Evolutionary conservation across 2,888 invertebrate species (phyloP), one percentile per base, ranked within the genome.

Genomic region (Halictus quadricinctus): DNA sequence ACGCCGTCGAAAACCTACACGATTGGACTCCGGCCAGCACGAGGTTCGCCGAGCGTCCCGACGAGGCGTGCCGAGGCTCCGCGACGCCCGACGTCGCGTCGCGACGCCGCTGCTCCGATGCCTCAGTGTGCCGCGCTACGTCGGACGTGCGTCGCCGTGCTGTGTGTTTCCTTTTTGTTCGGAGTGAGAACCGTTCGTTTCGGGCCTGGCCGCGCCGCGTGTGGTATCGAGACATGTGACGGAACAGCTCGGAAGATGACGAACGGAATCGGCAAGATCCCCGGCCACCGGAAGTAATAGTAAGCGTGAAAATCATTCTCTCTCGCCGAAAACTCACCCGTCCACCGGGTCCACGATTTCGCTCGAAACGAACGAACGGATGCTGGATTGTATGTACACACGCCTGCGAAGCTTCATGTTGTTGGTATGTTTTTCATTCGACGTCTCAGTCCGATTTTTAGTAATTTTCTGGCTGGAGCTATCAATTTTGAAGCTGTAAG

Each of bases 121-220:
- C 78, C 78, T 88, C 89, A 90, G 90, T 90, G 69, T 81, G 74
- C 90, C 90, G 90, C 89, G 87, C 85, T 88, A 80, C 88, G 83
- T 88, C 78, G 83, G 72, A 79, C 81, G 89, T 86, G 84, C 74
- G 74, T 83, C 41, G 80, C 76, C 41, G 41, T 21, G 41, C 21
- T 69, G 41, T 69, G 41, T 10, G 29, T 29, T 29, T 21, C 21
- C 10, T 81, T 54, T 48, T 58, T 69, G 46, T 48, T 70, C 60
- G 29, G 10, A 43, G 15, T 10, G 69, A 69, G 50, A 13, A 29
- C 8, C 74, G 66, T 29, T 2, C 43, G 50, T 60, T 41, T 5
- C 15, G 48, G 60, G 8, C 21, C 54, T 54, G 60, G n/a, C 58
- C n/a, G 58, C 36, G 66, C 43, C 77, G 79, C 50, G 70, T 70